Evolutionary conservation across 2,113 vertebrate genomes (phyloP), one percentile per base, ranked within the genome.

Genomic region (Pedionomus torquatus): DNA sequence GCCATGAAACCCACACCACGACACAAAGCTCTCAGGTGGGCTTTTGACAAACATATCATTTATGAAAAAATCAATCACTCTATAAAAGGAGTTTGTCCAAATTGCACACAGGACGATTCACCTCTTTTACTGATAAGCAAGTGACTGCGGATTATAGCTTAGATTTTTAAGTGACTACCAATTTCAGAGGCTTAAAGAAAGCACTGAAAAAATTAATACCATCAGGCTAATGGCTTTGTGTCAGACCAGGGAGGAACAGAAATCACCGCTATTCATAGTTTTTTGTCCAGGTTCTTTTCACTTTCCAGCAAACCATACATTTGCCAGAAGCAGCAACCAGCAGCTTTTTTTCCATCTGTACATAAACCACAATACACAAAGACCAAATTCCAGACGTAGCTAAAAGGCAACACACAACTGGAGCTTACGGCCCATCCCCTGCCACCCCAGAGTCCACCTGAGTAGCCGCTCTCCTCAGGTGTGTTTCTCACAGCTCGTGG

Each of bases 401-500:
- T 86, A 31, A n/a, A 4, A n/a, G 2, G 4, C 25, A 78, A 64
- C 26, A 24, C 44, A 44, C 7, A 70, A 65, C 9, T 24, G 21
- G 65, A 65, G 6, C 35, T 18, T 19, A 33, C 0, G 17, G 35
- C 55, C 65, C 87, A 60, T 48, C 25, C 58, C 30, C 35, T 78
- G 37, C 52, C 57, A 75, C 1, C 64, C 83, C 83, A 33, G n/a
- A 60, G 55, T 48, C 49, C 86, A 78, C 92, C 86, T 81, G 4
- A 35, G 63, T 4, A 35, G 92, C 17, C 74, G 81, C 46, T 88
- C 17, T 17, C 55, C 69, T 83, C 64, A 10, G 20, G 68, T 20
- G 63, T 5, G 10, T 17, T 24, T 44, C 79, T 98, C 96, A 99
- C 26, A 99, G 98, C 85, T 99, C 99, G 2, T 99, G 98, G 37